These are phyloP conservation scores for Gallinago stenura DNA, from an alignment of 2,797 vertebrate genomes.

Conservation along the genomic window DNA sequence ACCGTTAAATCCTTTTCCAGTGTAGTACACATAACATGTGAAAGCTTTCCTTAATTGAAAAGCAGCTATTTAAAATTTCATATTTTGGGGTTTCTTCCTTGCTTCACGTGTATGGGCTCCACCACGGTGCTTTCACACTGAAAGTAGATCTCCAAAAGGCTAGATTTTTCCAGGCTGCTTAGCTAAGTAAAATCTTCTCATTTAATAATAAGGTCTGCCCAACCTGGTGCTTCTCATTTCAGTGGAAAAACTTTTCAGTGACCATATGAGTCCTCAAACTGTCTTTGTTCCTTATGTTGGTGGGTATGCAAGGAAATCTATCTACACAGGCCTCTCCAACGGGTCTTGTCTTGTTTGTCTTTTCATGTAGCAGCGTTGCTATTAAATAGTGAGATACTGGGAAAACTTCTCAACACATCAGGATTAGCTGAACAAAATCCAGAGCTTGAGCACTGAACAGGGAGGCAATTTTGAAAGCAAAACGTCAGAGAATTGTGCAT, in stretches of 20 bases:
- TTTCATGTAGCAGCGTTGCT: not conserved
- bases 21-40: not conserved
- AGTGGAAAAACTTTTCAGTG: not conserved
- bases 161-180: slow-evolving; percentile 15
- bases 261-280: not conserved
- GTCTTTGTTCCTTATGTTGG: not conserved
- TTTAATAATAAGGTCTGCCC: not conserved
- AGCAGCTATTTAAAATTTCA: slow-evolving; percentile 12
- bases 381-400: not conserved
- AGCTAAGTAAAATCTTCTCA: slow-evolving; percentile 3
- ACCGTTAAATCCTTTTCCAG: not conserved
- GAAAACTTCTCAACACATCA: not conserved
- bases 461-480: not conserved
- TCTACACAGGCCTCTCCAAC: accelerated
- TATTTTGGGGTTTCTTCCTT: slow-evolving; percentile 3
- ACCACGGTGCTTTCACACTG: not conserved
- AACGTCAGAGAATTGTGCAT: not conserved
- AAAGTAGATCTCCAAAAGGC: not conserved
- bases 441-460: not conserved
- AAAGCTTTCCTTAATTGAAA: not conserved
- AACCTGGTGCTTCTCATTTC: not conserved
- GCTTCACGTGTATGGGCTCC: not conserved
- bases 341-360: not conserved
- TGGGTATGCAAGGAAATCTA: not conserved
- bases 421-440: not conserved